A percentile compares a stretch with the other conserved stretches of the same genome.
Conservation (phyloP, 2,797 vertebrate genomes). For the Percopsis omiscomaycus region DNA sequence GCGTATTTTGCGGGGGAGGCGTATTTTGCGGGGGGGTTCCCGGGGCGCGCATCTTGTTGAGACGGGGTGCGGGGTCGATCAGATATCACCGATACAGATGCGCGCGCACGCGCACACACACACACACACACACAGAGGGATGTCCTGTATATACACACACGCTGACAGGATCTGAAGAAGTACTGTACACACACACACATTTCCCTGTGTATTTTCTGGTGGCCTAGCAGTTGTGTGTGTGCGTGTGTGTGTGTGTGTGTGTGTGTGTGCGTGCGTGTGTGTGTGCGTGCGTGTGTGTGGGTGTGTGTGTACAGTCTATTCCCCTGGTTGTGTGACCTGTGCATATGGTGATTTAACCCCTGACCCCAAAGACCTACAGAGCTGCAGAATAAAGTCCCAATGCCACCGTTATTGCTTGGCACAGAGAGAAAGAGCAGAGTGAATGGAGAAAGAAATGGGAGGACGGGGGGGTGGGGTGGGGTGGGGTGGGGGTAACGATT, state of each 20-base stretch:
- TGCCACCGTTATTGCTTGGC: neutral
- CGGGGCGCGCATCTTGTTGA: constrained; percentile 65
- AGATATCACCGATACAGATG: constrained; percentile 45
- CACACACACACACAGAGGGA: neutral
- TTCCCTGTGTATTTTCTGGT: too few relatives aligned
- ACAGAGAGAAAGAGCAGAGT: constrained; percentile 37
- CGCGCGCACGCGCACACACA: constrained; percentile 20
- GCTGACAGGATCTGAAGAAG: too few relatives aligned
- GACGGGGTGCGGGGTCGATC: constrained; percentile 57
- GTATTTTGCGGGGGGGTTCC: neutral
- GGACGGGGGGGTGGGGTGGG: constrained; percentile 6
- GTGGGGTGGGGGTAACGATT: neutral
- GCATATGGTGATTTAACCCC: constrained; percentile 33
- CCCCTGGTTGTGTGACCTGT: constrained; percentile 5
- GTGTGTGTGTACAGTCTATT: neutral
- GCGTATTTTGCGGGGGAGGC: too few relatives aligned
- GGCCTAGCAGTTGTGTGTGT: neutral
- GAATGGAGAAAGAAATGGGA: neutral
- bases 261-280: too few relatives aligned
- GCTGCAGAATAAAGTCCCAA: constrained; percentile 15
- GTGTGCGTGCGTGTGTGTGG: too few relatives aligned
- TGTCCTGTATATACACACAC: too few relatives aligned
- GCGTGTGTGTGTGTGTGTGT: too few relatives aligned
- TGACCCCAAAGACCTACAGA: constrained; percentile 15
- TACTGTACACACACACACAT: constrained; percentile 3